Conservation (phyloP, 2,888 invertebrate species). For the Zaprionus bogoriensis region DNA sequence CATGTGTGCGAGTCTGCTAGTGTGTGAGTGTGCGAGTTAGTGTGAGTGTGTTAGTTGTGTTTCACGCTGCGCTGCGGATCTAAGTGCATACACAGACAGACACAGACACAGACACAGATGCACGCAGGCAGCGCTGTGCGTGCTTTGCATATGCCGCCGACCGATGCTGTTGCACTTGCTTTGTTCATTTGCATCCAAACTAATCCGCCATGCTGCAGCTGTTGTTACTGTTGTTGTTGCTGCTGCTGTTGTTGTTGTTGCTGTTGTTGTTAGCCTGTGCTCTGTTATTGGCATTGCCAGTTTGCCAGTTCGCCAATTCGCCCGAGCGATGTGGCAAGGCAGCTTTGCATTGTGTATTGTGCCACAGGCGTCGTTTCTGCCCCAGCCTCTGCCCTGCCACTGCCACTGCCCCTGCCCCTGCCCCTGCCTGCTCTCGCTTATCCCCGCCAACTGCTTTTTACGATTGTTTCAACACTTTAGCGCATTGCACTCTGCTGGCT, state of each 20-base stretch:
- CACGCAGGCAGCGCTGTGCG: conserved; percentile 27
- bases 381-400: neutral
- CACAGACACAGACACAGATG: conserved; percentile 33
- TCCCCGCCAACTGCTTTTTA: conserved; percentile 60
- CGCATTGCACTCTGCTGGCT: conserved; percentile 56
- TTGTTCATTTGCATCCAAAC: conserved; percentile 73
- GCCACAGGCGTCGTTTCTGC: conserved; percentile 35
- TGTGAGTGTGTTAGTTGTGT: conserved; percentile 43
- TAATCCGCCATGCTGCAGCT: conserved; percentile 51
- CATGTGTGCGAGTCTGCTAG: conserved; percentile 37
- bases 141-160: conserved; percentile 58
- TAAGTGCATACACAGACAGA: conserved; percentile 55
- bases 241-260: neutral
- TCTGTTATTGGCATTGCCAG: conserved; percentile 42
- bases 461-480: conserved; percentile 77
- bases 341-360: conserved; percentile 26
- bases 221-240: neutral
- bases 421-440: neutral
- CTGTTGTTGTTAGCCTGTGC: neutral
- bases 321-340: neutral
- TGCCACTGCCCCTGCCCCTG: neutral
- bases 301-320: conserved; percentile 5
- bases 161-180: conserved; percentile 38
- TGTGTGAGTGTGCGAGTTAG: neutral
- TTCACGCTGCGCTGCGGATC: no score